Evolutionary conservation across 2,888 invertebrate genomes (phyloP).

Genomic region (Latheticus oryzae): DNA sequence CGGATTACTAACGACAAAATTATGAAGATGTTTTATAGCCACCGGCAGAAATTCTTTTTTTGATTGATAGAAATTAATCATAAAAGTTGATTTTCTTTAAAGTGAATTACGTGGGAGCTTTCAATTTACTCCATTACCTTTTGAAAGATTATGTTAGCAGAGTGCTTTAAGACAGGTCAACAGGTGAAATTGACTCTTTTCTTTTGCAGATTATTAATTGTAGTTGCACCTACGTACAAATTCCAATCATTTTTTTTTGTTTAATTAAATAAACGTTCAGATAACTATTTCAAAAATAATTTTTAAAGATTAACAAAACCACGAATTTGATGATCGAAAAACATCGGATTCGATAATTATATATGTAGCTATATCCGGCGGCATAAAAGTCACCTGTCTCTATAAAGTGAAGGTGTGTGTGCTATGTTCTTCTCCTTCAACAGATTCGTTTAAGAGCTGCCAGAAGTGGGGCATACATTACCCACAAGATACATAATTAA

Average conservation of each 20-base stretch:
- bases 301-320: too few relatives aligned
- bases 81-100: too few relatives aligned
- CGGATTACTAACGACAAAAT: too few relatives aligned
- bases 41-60: not conserved
- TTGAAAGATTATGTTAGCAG: constrained; percentile 23
- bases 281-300: too few relatives aligned
- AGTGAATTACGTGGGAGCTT: constrained; percentile 37
- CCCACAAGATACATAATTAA: constrained; percentile 58
- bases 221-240: constrained; percentile 45
- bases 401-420: constrained; percentile 12
- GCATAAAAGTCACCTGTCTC: constrained; percentile 39
- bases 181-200: constrained; percentile 29
- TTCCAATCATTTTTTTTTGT: too few relatives aligned
- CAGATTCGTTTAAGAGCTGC: constrained; percentile 47
- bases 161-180: constrained; percentile 25
- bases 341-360: constrained; percentile 16
- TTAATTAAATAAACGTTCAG: too few relatives aligned
- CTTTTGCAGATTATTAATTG: constrained; percentile 43
- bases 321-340: constrained; percentile 17
- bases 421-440: constrained; percentile 29
- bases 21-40: too few relatives aligned
- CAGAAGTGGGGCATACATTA: constrained; percentile 58
- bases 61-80: too few relatives aligned
- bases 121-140: constrained; percentile 36
- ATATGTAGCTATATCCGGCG: constrained; percentile 20